Conservation (phyloP, 2,888 invertebrate genomes). For the Amorpha juglandis region DNA sequence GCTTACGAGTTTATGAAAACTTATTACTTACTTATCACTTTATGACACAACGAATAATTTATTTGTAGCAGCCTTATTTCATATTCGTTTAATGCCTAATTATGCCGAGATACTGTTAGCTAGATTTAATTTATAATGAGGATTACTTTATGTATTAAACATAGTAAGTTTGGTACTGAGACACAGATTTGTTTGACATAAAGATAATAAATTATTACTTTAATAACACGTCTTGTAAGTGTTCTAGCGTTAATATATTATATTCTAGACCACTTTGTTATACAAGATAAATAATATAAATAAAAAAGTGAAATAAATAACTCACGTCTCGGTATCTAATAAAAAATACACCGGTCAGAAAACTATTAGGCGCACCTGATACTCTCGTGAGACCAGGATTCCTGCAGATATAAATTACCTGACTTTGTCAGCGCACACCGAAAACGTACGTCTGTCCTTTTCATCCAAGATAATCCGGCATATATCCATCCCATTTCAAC, state of each 20-base stretch:
- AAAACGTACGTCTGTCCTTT: slow-evolving; percentile 50
- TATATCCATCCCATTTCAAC: slow-evolving; percentile 65
- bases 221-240: not conserved
- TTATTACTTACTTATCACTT: too few relatives aligned
- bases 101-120: too few relatives aligned
- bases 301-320: slow-evolving; percentile 27
- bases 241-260: not conserved
- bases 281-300: slow-evolving; percentile 14
- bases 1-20: too few relatives aligned
- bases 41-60: too few relatives aligned
- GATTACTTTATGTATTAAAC: too few relatives aligned
- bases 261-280: not conserved
- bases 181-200: too few relatives aligned
- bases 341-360: slow-evolving; percentile 50
- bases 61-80: too few relatives aligned
- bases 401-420: slow-evolving; percentile 51
- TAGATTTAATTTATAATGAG: too few relatives aligned
- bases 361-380: slow-evolving; percentile 52
- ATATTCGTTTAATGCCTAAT: too few relatives aligned
- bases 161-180: too few relatives aligned
- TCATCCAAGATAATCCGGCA: slow-evolving; percentile 56
- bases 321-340: slow-evolving; percentile 37
- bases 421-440: slow-evolving; percentile 44
- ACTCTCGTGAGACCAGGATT: slow-evolving; percentile 47
- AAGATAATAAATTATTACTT: not conserved